Percentiles rank a stretch among this genome's conserved stretches.
Conservation (phyloP, 2,888 invertebrate species). For the Xestia xanthographa region DNA sequence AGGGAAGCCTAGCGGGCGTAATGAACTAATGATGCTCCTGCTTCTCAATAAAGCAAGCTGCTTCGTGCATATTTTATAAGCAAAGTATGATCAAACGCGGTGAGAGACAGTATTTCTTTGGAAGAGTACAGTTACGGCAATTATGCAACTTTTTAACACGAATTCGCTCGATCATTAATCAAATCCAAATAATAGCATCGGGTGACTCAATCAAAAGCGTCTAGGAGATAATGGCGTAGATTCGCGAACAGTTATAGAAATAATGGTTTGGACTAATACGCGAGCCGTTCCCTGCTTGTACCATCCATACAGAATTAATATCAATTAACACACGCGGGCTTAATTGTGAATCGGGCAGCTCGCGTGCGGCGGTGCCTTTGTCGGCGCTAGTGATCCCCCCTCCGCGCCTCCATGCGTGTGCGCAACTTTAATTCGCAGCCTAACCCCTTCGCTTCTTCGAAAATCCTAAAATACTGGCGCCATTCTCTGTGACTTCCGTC, state of each 20-base stretch:
- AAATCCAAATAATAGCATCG: slow-evolving; percentile 43
- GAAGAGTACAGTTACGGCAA: slow-evolving; percentile 7
- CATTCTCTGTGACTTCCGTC: slow-evolving; percentile 73
- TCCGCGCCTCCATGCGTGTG: slow-evolving; percentile 72
- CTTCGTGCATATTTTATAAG: neutral
- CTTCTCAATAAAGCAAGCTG: slow-evolving; percentile 6
- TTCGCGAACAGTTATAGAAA: slow-evolving; percentile 55
- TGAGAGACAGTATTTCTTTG: neutral
- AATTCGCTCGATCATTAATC: slow-evolving; percentile 30
- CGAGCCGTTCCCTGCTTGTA: slow-evolving; percentile 72
- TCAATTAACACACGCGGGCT: slow-evolving; percentile 90
- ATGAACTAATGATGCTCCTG: slow-evolving; percentile 2
- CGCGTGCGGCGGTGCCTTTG: slow-evolving; percentile 90
- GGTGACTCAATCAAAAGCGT: slow-evolving; percentile 58
- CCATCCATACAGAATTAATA: slow-evolving; percentile 88
- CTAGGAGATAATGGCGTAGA: slow-evolving; percentile 54
- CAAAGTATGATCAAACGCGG: slow-evolving; percentile 9
- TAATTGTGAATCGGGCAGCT: slow-evolving; percentile 89
- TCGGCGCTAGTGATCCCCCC: slow-evolving; percentile 81
- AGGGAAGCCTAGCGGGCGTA: slow-evolving; percentile 25
- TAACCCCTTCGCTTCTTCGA: slow-evolving; percentile 85
- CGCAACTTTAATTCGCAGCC: slow-evolving; percentile 82
- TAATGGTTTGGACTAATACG: slow-evolving; percentile 55
- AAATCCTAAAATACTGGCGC: slow-evolving; percentile 89
- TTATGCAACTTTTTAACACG: slow-evolving; percentile 14